A percentile compares a stretch with the other conserved stretches of the same genome.
phyloP scores from a whole-genome alignment of 1,140 invertebrate genomes.

The Cepaea nemoralis region DNA sequence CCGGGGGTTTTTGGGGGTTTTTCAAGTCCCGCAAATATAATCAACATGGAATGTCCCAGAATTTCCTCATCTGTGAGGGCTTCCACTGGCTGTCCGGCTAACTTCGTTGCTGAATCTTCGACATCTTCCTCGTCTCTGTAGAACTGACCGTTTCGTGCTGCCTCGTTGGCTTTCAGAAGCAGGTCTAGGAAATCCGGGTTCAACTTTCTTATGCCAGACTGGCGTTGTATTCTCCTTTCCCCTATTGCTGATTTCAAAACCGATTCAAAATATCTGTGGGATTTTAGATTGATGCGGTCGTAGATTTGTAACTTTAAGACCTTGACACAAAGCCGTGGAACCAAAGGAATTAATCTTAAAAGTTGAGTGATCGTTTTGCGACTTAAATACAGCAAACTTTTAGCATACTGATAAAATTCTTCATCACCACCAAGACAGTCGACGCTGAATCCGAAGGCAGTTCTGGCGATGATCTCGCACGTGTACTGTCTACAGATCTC shows the following conservation, averaged over 20 bases:
- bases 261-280: not conserved
- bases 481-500: not conserved
- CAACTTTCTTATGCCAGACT: too few relatives aligned
- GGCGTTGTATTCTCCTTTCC: not conserved
- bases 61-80: conserved; percentile 75
- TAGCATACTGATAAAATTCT: not conserved
- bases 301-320: not conserved
- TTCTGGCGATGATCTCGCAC: conserved; percentile 27
- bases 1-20: conserved; percentile 75
- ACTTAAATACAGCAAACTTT: not conserved
- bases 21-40: conserved; percentile 80
- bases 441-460: conserved; percentile 16
- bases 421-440: not conserved
- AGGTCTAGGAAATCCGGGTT: conserved; percentile 14
- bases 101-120: not conserved
- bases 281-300: not conserved
- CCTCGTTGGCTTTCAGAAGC: conserved; percentile 8
- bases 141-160: not conserved
- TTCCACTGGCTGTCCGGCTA: not conserved
- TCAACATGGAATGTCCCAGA: conserved; percentile 77
- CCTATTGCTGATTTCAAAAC: not conserved
- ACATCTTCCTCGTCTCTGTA: not conserved
- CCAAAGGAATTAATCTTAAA: not conserved
- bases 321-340: not conserved
- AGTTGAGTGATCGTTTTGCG: not conserved